Percentiles rank a stretch among this genome's conserved stretches.
Evolutionary conservation across 2,888 invertebrate genomes (phyloP).

Genomic region (Chromoteleia sp.): DNA sequence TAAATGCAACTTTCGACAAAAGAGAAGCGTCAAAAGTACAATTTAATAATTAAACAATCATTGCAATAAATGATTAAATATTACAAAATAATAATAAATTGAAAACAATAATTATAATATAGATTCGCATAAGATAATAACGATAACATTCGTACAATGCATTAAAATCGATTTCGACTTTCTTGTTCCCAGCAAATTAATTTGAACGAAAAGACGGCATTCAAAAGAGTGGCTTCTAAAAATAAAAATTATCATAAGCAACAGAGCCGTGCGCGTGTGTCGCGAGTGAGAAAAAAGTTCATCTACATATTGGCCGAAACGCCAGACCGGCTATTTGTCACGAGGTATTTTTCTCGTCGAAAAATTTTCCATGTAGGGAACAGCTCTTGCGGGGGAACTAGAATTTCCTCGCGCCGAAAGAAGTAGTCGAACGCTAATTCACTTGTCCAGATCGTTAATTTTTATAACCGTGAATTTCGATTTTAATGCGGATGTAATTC

Average conservation of each 20-base stretch:
- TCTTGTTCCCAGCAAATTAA: not conserved
- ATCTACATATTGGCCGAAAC: slow-evolving; percentile 33
- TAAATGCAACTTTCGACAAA: not conserved
- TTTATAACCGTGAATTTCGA: slow-evolving; percentile 50
- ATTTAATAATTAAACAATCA: too few species aligned
- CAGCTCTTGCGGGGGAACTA: slow-evolving; percentile 4
- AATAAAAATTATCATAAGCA: slow-evolving; percentile 46
- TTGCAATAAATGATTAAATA: too few species aligned
- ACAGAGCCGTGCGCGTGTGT: not conserved
- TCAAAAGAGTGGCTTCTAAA: slow-evolving; percentile 34
- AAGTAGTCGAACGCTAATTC: slow-evolving; percentile 39
- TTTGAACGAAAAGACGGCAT: slow-evolving; percentile 13
- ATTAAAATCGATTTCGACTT: not conserved
- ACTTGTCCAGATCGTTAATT: slow-evolving; percentile 56
- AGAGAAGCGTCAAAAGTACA: too few species aligned
- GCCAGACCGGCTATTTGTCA: slow-evolving; percentile 4
- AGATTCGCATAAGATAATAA: too few species aligned
- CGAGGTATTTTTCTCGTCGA: slow-evolving; percentile 7
- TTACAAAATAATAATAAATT: too few species aligned
- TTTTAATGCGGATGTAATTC: slow-evolving; percentile 21
- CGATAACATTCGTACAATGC: too few species aligned
- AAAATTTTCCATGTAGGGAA: slow-evolving; percentile 29
- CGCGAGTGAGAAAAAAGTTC: slow-evolving; percentile 17
- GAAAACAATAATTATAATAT: too few species aligned
- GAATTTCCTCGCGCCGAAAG: slow-evolving; percentile 34